Base-by-base conservation (phyloP, 92 coral and sea anemone species). In the Palythoa caribaeorum region DNA sequence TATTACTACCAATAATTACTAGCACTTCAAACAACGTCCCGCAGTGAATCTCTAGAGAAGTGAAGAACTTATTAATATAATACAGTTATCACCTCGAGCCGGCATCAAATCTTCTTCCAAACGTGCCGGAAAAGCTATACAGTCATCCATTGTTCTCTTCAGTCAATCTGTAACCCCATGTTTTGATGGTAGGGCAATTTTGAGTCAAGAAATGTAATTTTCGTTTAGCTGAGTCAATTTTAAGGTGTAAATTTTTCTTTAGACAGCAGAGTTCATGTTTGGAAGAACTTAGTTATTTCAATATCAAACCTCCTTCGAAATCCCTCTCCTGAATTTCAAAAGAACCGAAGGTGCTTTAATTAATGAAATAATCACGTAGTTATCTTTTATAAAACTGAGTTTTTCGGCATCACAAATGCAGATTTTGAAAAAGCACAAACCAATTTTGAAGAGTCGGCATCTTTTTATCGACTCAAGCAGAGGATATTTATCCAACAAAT, bases 361-460 rank as follows among this genome's bases (percentile, higher is more conserved):
- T 92, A 94, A 94, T 94, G 91, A 88, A 76, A 87, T 76, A 59
- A 53, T 71, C 90, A 60, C 62, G 73, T 84, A 35, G 80, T 47
- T 72, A 21, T 68, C 76, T 81, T 81, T 83, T 53, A 48, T 75
- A 75, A 39, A 62, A 79, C 5, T 70, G 75, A 70, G 92, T 73
- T 65, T 48, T 88, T 87, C 95, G 94, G 97, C 90, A 84, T 89
- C 80, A 81, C 72, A 81, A 63, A 59, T 84, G 89, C 78, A 71
- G 90, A 63, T 94, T 91, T 84, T 79, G 93, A 93, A 89, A 92
- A 91, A 91, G 85, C 90, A 2, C 93, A 93, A 92, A 80, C 94
- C 95, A 91, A 87, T 92, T 90, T 87, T 88, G 84, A 93, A 84
- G 83, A 90, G 93, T 87, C 93, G 90, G 90, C 88, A 91, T 88